These are phyloP conservation scores for Aramus guarauna DNA, from an alignment of 2,113 vertebrate species.

Conservation along the genomic window DNA sequence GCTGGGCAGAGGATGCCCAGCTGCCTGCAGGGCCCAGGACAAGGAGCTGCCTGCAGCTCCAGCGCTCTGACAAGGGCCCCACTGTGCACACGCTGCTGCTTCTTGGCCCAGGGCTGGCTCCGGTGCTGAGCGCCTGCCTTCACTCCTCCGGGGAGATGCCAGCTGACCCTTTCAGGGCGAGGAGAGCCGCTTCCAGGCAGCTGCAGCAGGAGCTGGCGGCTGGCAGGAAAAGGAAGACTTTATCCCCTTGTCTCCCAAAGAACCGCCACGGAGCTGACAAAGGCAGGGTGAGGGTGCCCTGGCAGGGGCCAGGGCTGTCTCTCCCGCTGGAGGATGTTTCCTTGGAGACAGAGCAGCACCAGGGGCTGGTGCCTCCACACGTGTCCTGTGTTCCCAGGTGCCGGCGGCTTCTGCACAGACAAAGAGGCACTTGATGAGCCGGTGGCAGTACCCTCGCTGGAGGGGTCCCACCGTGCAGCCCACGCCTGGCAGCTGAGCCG, in stretches of 20 bases:
- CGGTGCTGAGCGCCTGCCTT: background rate
- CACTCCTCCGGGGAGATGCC: background rate
- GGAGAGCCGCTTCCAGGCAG: background rate
- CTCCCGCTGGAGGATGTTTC: background rate
- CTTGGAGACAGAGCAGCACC: background rate
- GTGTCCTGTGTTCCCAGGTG: background rate
- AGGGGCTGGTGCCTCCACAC: background rate
- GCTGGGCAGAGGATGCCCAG: background rate
- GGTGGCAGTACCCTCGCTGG: background rate
- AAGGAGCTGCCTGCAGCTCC: background rate
- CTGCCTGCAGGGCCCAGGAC: background rate
- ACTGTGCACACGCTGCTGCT: background rate
- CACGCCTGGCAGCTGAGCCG: background rate
- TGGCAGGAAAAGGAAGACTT: constrained; percentile 16
- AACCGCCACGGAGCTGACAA: background rate
- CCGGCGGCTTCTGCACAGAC: background rate
- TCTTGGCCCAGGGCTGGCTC: background rate
- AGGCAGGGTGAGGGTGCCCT: background rate
- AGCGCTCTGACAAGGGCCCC: background rate
- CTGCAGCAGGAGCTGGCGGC: background rate
- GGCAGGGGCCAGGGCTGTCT: background rate
- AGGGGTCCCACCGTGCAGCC: background rate
- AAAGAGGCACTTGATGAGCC: background rate
- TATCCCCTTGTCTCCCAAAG: background rate
- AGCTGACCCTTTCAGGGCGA: background rate